Conservation (phyloP, 2,113 vertebrate genomes). For the Pelmatolapia mariae region DNA sequence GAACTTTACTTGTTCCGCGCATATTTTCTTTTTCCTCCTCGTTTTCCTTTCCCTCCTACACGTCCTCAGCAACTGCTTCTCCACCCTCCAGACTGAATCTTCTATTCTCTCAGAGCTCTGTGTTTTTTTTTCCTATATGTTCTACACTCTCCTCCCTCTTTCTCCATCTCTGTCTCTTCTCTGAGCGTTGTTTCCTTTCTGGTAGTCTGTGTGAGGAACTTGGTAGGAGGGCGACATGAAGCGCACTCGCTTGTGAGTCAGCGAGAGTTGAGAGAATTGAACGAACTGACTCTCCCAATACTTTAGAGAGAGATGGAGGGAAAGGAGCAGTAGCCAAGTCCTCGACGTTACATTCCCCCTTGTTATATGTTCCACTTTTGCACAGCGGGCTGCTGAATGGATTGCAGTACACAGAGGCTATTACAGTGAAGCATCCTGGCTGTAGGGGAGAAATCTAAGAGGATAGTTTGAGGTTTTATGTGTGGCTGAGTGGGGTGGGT, state of each 20-base stretch:
- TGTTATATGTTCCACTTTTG: slow-evolving; percentile 14
- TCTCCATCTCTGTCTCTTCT: slow-evolving; percentile 10
- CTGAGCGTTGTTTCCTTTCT: slow-evolving; percentile 23
- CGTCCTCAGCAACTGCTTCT: neutral
- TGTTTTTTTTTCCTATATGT: slow-evolving; percentile 46
- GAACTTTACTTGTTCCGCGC: neutral
- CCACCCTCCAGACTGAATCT: slow-evolving; percentile 34
- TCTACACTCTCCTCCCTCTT: slow-evolving; percentile 10
- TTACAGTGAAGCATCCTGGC: slow-evolving; percentile 5
- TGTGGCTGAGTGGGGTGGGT: slow-evolving; percentile 39
- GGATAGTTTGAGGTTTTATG: slow-evolving; percentile 22
- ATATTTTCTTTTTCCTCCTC: neutral
- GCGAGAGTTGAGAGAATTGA: slow-evolving; percentile 21
- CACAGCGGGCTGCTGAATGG: slow-evolving; percentile 19
- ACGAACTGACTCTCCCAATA: neutral
- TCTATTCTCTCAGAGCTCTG: slow-evolving; percentile 34
- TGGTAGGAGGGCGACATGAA: slow-evolving; percentile 50
- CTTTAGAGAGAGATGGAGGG: neutral
- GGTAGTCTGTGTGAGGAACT: slow-evolving; percentile 31
- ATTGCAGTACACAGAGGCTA: neutral
- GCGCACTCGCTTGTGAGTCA: slow-evolving; percentile 31
- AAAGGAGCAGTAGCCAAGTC: slow-evolving; percentile 17
- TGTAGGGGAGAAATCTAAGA: slow-evolving; percentile 23
- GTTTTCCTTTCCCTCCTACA: neutral
- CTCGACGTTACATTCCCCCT: neutral